phyloP scores from a whole-genome alignment of 2,797 vertebrate species.

The Acanthopagrus latus region DNA sequence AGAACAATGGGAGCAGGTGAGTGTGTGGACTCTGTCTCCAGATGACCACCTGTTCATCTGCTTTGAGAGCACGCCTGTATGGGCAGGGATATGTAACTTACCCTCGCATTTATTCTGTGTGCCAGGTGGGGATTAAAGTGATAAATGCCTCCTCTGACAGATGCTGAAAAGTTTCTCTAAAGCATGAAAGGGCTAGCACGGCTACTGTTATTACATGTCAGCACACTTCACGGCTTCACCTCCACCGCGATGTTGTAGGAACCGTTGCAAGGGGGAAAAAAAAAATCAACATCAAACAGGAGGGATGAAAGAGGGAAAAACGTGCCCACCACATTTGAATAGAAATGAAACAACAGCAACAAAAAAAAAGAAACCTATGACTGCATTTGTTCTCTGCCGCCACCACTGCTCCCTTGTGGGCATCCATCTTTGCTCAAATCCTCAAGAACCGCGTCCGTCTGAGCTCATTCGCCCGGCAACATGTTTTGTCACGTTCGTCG shows the following conservation, averaged over 20 bases:
- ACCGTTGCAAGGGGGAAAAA: slow-evolving; percentile 36
- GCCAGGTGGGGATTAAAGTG: slow-evolving; percentile 83
- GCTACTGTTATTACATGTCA: slow-evolving; percentile 64
- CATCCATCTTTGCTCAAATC: slow-evolving; percentile 57
- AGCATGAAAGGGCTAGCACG: slow-evolving; percentile 79
- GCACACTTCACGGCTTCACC: slow-evolving; percentile 64
- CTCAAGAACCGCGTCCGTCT: slow-evolving; percentile 40
- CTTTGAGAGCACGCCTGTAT: slow-evolving; percentile 72
- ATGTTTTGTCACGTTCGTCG: slow-evolving; percentile 70
- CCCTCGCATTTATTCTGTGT: slow-evolving; percentile 77
- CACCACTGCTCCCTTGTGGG: slow-evolving; percentile 45
- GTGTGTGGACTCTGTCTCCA: slow-evolving; percentile 65
- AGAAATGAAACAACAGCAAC: slow-evolving; percentile 24
- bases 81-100: slow-evolving; percentile 74
- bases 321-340: slow-evolving; percentile 46
- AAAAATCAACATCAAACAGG: slow-evolving; percentile 48
- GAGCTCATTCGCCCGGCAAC: slow-evolving; percentile 59
- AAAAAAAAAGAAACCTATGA: slow-evolving; percentile 26
- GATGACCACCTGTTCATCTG: slow-evolving; percentile 85
- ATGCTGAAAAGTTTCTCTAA: slow-evolving; percentile 77
- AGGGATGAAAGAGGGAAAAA: slow-evolving; percentile 48
- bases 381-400: slow-evolving; percentile 48
- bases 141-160: slow-evolving; percentile 83
- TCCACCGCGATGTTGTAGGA: slow-evolving; percentile 39
- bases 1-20: slow-evolving; percentile 78